Evolutionary conservation across 2,113 vertebrate genomes (phyloP).

Genomic region (Ploceus nigricollis): DNA sequence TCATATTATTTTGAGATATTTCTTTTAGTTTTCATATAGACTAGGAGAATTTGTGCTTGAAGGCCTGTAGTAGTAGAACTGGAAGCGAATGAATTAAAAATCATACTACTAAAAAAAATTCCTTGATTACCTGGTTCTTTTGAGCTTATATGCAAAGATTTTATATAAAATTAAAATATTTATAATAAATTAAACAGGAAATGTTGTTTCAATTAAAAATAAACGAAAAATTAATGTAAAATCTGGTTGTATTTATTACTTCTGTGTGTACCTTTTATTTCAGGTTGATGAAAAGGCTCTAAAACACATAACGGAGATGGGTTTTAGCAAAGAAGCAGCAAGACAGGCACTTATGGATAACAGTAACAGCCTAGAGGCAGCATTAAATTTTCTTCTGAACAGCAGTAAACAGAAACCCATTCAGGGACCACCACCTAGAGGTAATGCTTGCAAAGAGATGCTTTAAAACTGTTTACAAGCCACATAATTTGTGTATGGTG

Average conservation of each 20-base stretch:
- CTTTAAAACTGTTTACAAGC: not conserved
- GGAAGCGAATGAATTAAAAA: not conserved
- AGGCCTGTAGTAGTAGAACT: not conserved
- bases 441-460: constrained; percentile 62
- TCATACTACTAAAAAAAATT: accelerated
- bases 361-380: constrained; percentile 92
- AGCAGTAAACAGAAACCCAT: constrained; percentile 78
- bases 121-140: not conserved
- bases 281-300: constrained; percentile 96
- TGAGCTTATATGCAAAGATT: not conserved
- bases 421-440: constrained; percentile 78
- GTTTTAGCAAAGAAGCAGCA: constrained; percentile 92
- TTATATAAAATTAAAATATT: not conserved
- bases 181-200: not conserved
- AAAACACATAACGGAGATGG: constrained; percentile 97
- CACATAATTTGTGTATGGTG: not conserved
- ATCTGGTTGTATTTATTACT: not conserved
- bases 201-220: not conserved
- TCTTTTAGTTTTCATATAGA: not conserved
- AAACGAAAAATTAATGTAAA: not conserved
- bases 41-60: not conserved
- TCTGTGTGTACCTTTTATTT: not conserved
- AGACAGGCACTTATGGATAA: constrained; percentile 94
- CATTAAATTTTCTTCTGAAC: constrained; percentile 90
- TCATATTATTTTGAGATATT: not conserved